These are phyloP conservation scores for Balanococcus diminutus DNA, from an alignment of 2,888 invertebrate genomes.

Conservation along the genomic window DNA sequence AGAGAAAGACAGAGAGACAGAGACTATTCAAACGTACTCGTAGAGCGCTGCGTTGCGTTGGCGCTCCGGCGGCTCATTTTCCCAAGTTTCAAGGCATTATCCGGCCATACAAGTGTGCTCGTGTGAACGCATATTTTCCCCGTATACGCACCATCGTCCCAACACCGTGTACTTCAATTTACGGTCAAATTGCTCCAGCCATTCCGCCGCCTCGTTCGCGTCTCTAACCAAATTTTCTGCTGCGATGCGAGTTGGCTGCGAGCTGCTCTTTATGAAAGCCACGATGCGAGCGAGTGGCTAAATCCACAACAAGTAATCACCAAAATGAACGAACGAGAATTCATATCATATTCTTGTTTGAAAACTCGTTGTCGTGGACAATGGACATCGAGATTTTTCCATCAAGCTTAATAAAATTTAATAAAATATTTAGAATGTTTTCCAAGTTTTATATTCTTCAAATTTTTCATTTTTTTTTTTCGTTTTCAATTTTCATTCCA, in stretches of 20 bases:
- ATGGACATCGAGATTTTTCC: too few relatives aligned
- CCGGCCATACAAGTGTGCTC: not conserved
- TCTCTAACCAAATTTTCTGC: not conserved
- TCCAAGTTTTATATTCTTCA: too few relatives aligned
- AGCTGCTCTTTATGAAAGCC: not conserved
- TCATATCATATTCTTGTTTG: too few relatives aligned
- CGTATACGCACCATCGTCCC: not conserved
- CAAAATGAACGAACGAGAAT: too few relatives aligned
- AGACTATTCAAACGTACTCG: slow-evolving; percentile 50
- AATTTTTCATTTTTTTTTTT: too few relatives aligned
- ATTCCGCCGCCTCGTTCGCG: not conserved
- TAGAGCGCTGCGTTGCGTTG: not conserved
- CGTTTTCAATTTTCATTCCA: too few relatives aligned
- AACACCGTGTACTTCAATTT: not conserved
- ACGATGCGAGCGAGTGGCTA: too few relatives aligned
- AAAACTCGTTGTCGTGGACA: too few relatives aligned
- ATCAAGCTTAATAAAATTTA: too few relatives aligned
- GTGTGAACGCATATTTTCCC: not conserved
- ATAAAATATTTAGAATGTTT: too few relatives aligned
- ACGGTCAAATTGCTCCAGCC: not conserved
- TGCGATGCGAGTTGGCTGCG: not conserved
- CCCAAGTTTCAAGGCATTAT: not conserved
- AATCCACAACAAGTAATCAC: too few relatives aligned
- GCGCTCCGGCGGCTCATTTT: not conserved
- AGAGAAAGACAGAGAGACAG: too few relatives aligned